These are phyloP conservation scores for Arnoldichthys spilopterus DNA, from an alignment of 2,797 vertebrate species.

Conservation along the genomic window DNA sequence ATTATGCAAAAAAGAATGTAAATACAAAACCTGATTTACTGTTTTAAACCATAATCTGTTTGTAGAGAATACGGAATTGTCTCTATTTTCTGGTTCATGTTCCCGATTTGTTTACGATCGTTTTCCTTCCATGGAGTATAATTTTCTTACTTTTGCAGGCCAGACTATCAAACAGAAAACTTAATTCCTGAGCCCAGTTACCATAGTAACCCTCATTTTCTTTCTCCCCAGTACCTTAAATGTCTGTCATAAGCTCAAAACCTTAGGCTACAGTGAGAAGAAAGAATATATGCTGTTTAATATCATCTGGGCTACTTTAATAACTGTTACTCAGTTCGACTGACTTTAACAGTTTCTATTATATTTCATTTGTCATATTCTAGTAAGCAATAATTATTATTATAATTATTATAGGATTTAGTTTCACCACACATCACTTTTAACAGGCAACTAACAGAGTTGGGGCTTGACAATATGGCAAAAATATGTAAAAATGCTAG, in stretches of 20 bases:
- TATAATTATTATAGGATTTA: neutral
- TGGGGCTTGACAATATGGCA: no score
- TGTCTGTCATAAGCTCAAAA: slow-evolving; percentile 53
- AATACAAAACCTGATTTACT: neutral
- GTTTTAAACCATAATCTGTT: neutral
- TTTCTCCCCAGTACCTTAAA: slow-evolving; percentile 45
- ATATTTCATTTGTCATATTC: neutral
- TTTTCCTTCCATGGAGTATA: neutral
- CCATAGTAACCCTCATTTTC: slow-evolving; percentile 69
- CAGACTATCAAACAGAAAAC: slow-evolving; percentile 62
- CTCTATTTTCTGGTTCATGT: neutral
- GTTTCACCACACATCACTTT: neutral
- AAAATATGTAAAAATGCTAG: no score
- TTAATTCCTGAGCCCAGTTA: slow-evolving; percentile 66
- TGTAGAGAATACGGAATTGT: neutral
- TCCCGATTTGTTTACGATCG: no score
- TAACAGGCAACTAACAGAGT: no score
- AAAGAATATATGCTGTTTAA: slow-evolving; percentile 34
- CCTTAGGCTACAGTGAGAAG: slow-evolving; percentile 38
- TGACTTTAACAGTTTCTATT: neutral
- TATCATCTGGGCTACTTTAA: neutral
- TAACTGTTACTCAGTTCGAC: neutral
- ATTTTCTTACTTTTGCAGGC: slow-evolving; percentile 20
- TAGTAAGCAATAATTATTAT: neutral
- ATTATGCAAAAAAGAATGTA: neutral